These are phyloP conservation scores for Semnopithecus entellus DNA, from an alignment of 2,113 vertebrate genomes.

Conservation along the genomic window DNA sequence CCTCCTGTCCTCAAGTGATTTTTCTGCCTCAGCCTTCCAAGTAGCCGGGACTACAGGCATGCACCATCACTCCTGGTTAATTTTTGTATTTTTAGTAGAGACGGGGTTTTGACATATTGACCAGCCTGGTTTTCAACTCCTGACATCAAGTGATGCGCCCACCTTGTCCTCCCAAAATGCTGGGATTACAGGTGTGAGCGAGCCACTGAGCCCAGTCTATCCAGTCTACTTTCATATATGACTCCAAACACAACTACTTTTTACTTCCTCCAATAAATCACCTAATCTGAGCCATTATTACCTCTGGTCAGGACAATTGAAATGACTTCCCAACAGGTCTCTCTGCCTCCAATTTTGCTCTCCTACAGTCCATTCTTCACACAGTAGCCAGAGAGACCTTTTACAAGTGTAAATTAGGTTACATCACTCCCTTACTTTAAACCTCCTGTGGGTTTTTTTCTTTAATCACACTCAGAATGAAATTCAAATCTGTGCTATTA, in stretches of 20 bases:
- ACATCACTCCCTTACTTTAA: neutral
- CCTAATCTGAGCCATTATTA: neutral
- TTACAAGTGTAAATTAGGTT: neutral
- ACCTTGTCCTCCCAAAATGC: neutral
- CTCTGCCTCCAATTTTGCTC: neutral
- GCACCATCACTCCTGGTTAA: neutral
- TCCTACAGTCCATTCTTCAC: neutral
- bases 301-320: neutral
- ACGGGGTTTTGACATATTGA: neutral
- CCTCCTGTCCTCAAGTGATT: too few relatives aligned
- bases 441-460: neutral
- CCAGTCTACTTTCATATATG: neutral
- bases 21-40: too few relatives aligned
- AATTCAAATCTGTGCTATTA: neutral
- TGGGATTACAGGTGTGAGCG: neutral
- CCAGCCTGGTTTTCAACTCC: neutral
- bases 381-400: neutral
- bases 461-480: neutral
- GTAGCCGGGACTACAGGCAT: neutral
- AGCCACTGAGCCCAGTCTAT: neutral
- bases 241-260: neutral
- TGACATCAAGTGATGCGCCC: neutral
- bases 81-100: neutral
- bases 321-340: neutral
- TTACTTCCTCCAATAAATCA: neutral